phyloP scores from a whole-genome alignment of 2,797 vertebrate genomes.

The Melanotaenia trifasciata region DNA sequence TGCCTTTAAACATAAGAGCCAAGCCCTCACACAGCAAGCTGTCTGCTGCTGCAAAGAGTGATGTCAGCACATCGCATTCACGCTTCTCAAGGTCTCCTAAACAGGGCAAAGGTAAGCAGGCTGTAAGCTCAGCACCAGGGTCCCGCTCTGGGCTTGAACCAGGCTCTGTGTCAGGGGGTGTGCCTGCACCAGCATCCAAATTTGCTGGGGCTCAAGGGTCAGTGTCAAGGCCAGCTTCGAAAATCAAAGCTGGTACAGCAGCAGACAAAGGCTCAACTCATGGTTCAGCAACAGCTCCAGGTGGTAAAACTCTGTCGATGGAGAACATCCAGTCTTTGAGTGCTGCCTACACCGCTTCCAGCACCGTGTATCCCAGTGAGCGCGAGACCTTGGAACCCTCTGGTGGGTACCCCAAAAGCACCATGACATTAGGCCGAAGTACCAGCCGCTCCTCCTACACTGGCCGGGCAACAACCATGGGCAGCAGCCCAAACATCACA shows the following conservation, averaged over 20 bases:
- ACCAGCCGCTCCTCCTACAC: constrained; percentile 89
- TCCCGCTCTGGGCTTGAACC: constrained; percentile 87
- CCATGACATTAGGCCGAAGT: constrained; percentile 94
- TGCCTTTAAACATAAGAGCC: constrained; percentile 78
- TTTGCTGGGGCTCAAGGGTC: constrained; percentile 41
- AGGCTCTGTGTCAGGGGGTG: constrained; percentile 72
- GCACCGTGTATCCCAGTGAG: constrained; percentile 93
- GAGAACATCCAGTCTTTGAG: constrained; percentile 98
- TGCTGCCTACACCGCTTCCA: constrained; percentile 95
- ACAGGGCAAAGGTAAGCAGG: constrained; percentile 88
- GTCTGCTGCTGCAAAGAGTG: constrained; percentile 88
- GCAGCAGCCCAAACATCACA: constrained; percentile 95
- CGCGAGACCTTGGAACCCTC: constrained; percentile 88
- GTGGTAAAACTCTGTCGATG: constrained; percentile 95
- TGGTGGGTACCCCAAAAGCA: constrained; percentile 92
- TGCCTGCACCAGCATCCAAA: constrained; percentile 52
- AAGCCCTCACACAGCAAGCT: constrained; percentile 80
- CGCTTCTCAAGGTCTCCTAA: constrained; percentile 89
- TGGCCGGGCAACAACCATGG: constrained; percentile 87
- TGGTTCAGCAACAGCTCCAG: constrained; percentile 74
- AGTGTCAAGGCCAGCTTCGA: constrained; percentile 39
- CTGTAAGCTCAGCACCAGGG: constrained; percentile 84
- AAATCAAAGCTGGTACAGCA: constrained; percentile 48
- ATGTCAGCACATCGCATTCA: constrained; percentile 88
- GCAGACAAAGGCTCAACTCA: constrained; percentile 71